Base-by-base conservation (phyloP, 2,888 invertebrate species). In the Rotaria socialis region DNA sequence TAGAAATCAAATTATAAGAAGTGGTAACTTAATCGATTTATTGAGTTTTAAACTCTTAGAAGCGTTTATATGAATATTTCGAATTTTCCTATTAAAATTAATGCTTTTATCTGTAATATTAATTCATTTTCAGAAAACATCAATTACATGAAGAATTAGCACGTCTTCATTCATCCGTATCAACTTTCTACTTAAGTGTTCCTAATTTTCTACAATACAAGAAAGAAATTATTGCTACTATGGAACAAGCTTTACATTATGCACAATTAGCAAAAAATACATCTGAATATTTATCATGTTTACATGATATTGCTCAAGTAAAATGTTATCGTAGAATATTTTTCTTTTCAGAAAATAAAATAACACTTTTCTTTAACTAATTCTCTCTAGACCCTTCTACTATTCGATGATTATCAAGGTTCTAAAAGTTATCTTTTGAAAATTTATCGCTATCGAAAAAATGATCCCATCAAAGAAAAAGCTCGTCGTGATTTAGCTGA, bases 141-240 rank as follows among this genome's bases (percentile, higher is more conserved):
- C 47, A 80, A 47, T 47, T 80, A 47, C 8, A 80, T n/a, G 47
- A 47, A 47, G 80, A 80, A 80, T n/a, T 80, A 80, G 80, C 47
- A n/a, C 80, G 80, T 80, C 47, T 80, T 47, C 47, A 80, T 47
- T 80, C 47, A 24, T 43, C 80, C 0, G 47, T 80, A 24, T 43
- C 80, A 43, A 47, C 80, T 8, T 80, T 47, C 41, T 80, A 80
- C n/a, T 19, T 47, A 11, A 80, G 47, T 43, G 24, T 47, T 24
- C 47, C 80, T 47, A 80, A 80, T 80, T 80, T 80, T 24, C 47
- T 80, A 24, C 80, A 80, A 80, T 47, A 80, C n/a, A 80, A 80
- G 24, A 47, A 47, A 80, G 47, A 80, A 80, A 80, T 80, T 47
- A n/a, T 80, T 22, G 10, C 24, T 41, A 47, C 80, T 24, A 47